Conservation (phyloP, 2,113 vertebrate species). For the Pungitius pungitius region DNA sequence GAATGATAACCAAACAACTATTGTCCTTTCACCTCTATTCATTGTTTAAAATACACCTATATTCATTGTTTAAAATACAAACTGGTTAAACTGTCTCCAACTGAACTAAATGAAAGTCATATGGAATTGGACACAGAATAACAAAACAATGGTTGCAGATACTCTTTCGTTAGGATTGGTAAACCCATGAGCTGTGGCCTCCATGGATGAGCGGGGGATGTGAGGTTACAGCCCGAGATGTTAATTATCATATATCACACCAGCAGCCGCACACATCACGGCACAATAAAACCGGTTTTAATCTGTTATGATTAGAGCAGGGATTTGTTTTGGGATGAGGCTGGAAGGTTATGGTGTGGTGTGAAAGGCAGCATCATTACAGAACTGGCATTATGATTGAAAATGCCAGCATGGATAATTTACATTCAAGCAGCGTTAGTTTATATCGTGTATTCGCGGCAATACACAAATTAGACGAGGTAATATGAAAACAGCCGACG, state of each 20-base stretch:
- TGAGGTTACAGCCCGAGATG: slow-evolving; percentile 36
- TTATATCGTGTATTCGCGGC: background rate
- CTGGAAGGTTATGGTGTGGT: background rate
- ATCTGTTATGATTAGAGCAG: slow-evolving; percentile 18
- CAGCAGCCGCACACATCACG: slow-evolving; percentile 34
- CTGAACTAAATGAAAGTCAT: background rate
- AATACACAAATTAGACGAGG: background rate
- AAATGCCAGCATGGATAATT: background rate
- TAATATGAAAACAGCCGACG: background rate
- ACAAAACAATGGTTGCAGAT: background rate
- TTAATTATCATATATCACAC: slow-evolving; percentile 66
- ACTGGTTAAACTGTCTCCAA: background rate
- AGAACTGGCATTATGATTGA: background rate
- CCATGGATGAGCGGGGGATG: slow-evolving; percentile 33
- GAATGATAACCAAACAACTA: background rate
- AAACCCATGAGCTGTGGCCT: slow-evolving; percentile 32
- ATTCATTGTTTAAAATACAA: background rate
- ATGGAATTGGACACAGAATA: background rate
- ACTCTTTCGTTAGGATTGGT: background rate
- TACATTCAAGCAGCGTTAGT: background rate
- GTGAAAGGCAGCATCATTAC: background rate
- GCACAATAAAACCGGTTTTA: slow-evolving; percentile 21
- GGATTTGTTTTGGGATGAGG: background rate
- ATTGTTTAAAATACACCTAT: background rate
- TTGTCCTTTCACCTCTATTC: background rate